A percentile compares a stretch with the other conserved stretches of the same genome.
Conservation (phyloP, 2,888 invertebrate genomes). For the Emesis furor region DNA sequence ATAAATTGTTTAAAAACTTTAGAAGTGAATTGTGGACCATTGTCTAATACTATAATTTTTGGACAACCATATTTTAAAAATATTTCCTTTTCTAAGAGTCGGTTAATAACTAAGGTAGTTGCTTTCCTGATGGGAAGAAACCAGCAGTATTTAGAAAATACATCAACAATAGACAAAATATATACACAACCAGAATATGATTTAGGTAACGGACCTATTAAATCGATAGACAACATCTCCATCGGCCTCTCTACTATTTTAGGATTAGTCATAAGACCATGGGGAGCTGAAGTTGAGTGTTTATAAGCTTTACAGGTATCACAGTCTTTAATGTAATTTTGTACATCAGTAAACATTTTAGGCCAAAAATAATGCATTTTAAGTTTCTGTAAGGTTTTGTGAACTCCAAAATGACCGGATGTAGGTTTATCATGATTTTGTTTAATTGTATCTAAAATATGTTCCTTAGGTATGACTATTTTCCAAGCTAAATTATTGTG, state of each 20-base stretch:
- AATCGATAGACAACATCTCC: constrained; percentile 30
- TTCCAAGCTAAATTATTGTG: constrained; percentile 58
- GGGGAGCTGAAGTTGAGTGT: background rate
- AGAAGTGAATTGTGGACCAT: constrained; percentile 45
- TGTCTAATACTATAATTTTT: constrained; percentile 2
- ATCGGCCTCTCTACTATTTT: constrained; percentile 48
- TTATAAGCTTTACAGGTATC: constrained; percentile 44
- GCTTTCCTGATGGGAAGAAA: constrained; percentile 43
- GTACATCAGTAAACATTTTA: constrained; percentile 33
- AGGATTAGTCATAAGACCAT: constrained; percentile 51
- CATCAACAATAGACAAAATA: constrained; percentile 31
- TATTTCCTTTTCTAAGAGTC: constrained; percentile 39
- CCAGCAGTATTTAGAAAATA: constrained; percentile 48
- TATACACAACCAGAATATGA: constrained; percentile 24
- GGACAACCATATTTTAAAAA: constrained; percentile 35
- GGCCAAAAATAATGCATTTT: constrained; percentile 39
- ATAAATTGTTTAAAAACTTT: constrained; percentile 28
- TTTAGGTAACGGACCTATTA: constrained; percentile 54
- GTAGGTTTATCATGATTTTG: constrained; percentile 47
- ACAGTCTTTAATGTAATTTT: constrained; percentile 30
- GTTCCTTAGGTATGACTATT: constrained; percentile 53
- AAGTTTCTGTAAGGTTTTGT: constrained; percentile 60
- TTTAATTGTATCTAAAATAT: constrained; percentile 26
- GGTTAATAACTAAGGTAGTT: constrained; percentile 30
- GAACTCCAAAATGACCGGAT: constrained; percentile 36